phyloP scores from a whole-genome alignment of 2,888 invertebrate species.

The Diachrysia chrysitis region DNA sequence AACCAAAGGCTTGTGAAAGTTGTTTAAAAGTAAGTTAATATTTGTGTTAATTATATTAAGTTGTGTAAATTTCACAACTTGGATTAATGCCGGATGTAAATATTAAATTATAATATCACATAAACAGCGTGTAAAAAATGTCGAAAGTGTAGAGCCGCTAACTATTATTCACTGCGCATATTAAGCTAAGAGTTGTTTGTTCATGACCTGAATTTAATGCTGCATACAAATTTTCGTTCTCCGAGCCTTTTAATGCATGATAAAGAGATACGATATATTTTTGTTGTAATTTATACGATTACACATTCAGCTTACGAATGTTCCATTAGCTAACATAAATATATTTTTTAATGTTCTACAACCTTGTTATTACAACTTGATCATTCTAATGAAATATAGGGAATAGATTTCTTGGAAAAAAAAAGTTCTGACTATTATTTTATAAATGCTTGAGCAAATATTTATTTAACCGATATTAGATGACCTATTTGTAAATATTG shows the following conservation, averaged over 20 bases:
- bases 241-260: slow-evolving; percentile 70
- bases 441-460: too few species aligned
- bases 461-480: neutral
- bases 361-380: too few species aligned
- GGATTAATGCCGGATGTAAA: slow-evolving; percentile 17
- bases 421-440: neutral
- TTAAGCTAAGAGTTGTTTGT: slow-evolving; percentile 75
- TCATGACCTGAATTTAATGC: slow-evolving; percentile 81
- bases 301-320: slow-evolving; percentile 20
- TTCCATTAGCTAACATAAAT: slow-evolving; percentile 9
- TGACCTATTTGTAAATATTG: slow-evolving; percentile 2
- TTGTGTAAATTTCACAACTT: slow-evolving; percentile 24
- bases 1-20: slow-evolving; percentile 4
- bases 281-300: slow-evolving; percentile 18
- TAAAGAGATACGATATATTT: slow-evolving; percentile 59
- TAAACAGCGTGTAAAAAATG: slow-evolving; percentile 25
- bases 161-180: slow-evolving; percentile 72
- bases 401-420: too few species aligned
- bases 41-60: slow-evolving; percentile 11
- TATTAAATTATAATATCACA: slow-evolving; percentile 37
- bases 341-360: too few species aligned
- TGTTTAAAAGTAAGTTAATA: slow-evolving; percentile 1
- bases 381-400: too few species aligned
- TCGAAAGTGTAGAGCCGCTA: slow-evolving; percentile 43
- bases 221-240: slow-evolving; percentile 74